Evolutionary conservation across 2,797 vertebrate genomes (phyloP).

Genomic region (Parauchenoglanis ngamensis): DNA sequence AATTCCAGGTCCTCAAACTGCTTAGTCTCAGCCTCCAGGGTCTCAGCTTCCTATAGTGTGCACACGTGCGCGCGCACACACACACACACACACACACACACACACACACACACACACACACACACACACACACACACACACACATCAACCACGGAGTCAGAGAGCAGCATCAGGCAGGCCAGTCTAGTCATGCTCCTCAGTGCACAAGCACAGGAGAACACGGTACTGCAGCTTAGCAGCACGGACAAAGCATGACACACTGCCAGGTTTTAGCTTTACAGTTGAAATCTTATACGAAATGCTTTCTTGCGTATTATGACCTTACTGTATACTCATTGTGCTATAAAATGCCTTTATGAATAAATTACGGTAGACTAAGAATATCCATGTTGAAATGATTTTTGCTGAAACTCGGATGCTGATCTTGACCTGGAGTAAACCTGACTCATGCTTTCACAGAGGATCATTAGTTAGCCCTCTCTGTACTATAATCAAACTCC

Average conservation of each 20-base stretch:
- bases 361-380: background rate
- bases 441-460: slow-evolving; percentile 11
- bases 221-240: slow-evolving; percentile 20
- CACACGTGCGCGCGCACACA: background rate
- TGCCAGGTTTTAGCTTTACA: background rate
- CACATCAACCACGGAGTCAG: slow-evolving; percentile 15
- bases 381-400: background rate
- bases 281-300: background rate
- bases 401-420: background rate
- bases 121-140: slow-evolving; percentile 24
- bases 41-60: slow-evolving; percentile 83
- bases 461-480: slow-evolving; percentile 21
- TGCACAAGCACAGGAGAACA: slow-evolving; percentile 41
- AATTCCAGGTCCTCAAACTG: slow-evolving; percentile 98
- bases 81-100: slow-evolving; percentile 29
- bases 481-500: slow-evolving; percentile 35
- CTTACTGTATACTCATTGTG: no score
- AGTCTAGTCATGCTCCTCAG: slow-evolving; percentile 29
- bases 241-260: background rate
- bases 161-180: slow-evolving; percentile 14
- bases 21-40: slow-evolving; percentile 85
- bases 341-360: background rate
- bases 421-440: background rate
- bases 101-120: slow-evolving; percentile 27
- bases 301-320: background rate